Conservation (phyloP, 1,140 invertebrate species). For the Penaeus japonicus region DNA sequence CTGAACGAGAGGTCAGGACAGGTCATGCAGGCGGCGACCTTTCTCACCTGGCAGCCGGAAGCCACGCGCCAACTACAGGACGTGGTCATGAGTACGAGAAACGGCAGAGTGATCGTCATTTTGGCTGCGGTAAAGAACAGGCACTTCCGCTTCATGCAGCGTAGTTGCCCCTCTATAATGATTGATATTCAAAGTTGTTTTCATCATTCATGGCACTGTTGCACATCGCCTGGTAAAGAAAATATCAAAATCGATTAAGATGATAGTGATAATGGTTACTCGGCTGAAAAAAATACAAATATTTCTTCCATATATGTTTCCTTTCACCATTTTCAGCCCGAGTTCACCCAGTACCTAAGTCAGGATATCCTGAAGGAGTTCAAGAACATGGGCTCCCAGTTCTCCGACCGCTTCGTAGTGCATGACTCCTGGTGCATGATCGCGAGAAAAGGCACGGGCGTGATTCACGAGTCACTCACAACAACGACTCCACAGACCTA, state of each 20-base stretch:
- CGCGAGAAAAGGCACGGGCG: constrained; percentile 26
- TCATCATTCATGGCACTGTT: too few species aligned
- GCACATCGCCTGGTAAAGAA: too few species aligned
- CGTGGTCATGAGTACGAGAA: constrained; percentile 24
- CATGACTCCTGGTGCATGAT: constrained; percentile 47
- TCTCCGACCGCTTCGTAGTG: constrained; percentile 26
- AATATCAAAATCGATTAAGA: too few species aligned
- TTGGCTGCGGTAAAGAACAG: constrained; percentile 28
- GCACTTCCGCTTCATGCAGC: too few species aligned
- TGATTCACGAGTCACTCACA: constrained; percentile 27
- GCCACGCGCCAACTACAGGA: constrained; percentile 19
- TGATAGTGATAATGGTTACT: too few species aligned
- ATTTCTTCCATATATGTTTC: too few species aligned
- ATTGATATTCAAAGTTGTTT: too few species aligned
- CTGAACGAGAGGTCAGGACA: constrained; percentile 35
- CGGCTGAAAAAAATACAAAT: too few species aligned
- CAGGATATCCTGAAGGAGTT: constrained; percentile 19
- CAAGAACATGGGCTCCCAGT: constrained; percentile 13
- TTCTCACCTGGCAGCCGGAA: constrained; percentile 52
- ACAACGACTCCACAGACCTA: neutral
- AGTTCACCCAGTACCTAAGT: constrained; percentile 45
- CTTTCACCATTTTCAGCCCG: constrained; percentile 22
- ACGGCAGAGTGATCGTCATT: constrained; percentile 41
- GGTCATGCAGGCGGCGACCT: constrained; percentile 27
- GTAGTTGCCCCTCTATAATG: too few species aligned